Percentiles rank a stretch among this genome's conserved stretches.
phyloP scores from a whole-genome alignment of 2,888 invertebrate species.

The Drosophila ezoana region DNA sequence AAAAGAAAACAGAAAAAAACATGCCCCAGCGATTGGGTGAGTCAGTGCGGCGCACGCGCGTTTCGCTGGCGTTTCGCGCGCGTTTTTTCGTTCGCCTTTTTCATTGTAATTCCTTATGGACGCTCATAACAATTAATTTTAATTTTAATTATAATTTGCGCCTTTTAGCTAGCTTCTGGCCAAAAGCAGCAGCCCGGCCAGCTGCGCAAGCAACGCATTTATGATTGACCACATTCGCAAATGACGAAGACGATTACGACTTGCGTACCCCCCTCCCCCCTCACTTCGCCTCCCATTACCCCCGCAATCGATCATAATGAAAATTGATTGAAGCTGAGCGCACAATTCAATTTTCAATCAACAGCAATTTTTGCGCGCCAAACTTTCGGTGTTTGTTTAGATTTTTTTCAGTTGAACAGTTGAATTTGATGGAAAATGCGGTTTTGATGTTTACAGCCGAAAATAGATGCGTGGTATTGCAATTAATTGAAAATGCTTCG shows the following conservation, averaged over 20 bases:
- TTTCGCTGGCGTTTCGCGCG: conserved; percentile 38
- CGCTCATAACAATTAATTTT: conserved; percentile 72
- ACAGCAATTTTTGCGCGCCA: conserved; percentile 38
- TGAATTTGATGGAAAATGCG: conserved; percentile 63
- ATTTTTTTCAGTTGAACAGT: conserved; percentile 24
- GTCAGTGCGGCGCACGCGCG: conserved; percentile 42
- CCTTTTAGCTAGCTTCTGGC: conserved; percentile 52
- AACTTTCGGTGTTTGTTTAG: conserved; percentile 62
- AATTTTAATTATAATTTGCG: conserved; percentile 59
- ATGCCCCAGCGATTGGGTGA: conserved; percentile 30
- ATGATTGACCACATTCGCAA: conserved; percentile 26
- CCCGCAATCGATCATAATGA: conserved; percentile 48
- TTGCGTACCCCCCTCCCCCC: not conserved
- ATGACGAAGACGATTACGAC: conserved; percentile 32
- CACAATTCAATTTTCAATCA: conserved; percentile 59
- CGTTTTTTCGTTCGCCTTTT: conserved; percentile 30
- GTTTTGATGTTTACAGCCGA: conserved; percentile 50
- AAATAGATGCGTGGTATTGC: conserved; percentile 60
- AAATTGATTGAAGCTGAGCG: conserved; percentile 70
- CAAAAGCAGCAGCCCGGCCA: conserved; percentile 23
- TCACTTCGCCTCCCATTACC: not conserved
- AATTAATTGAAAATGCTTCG: conserved; percentile 61
- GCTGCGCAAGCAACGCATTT: conserved; percentile 31
- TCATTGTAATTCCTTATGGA: conserved; percentile 64
- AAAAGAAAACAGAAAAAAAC: conserved; percentile 7